Conservation (phyloP, 2,113 vertebrate genomes). For the Sebastes schlegelii region DNA sequence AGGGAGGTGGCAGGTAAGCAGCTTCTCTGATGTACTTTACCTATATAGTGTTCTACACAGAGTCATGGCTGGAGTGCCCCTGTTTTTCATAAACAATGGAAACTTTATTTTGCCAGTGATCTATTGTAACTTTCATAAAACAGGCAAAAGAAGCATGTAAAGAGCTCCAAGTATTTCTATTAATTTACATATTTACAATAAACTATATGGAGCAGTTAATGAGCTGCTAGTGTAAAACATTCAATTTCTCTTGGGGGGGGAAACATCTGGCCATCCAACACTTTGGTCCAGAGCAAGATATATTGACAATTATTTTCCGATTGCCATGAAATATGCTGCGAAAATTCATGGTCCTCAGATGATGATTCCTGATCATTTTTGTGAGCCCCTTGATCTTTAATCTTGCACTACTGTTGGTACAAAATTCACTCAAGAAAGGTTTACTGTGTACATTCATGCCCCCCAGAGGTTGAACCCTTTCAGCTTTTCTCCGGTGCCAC, state of each 20-base stretch:
- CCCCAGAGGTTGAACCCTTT: background rate
- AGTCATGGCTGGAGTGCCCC: background rate
- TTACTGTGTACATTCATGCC: background rate
- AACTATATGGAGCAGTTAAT: background rate
- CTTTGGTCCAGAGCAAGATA: background rate
- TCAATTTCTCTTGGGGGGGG: no score
- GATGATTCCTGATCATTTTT: no score
- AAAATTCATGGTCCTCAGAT: no score
- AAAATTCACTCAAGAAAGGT: background rate
- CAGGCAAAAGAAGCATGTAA: background rate
- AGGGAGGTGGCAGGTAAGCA: constrained; percentile 93
- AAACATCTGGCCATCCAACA: background rate
- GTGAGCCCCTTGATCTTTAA: no score
- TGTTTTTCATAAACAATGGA: background rate
- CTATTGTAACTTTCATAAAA: background rate
- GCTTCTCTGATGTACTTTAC: background rate
- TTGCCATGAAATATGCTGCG: no score
- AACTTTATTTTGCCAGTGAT: background rate
- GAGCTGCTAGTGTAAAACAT: background rate
- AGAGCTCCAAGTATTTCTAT: background rate
- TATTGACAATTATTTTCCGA: background rate
- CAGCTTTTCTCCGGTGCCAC: background rate
- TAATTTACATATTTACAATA: background rate
- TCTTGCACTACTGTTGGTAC: no score
- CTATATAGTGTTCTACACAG: background rate